phyloP scores from a whole-genome alignment of 1,140 invertebrate genomes.

The Carposina sasakii region DNA sequence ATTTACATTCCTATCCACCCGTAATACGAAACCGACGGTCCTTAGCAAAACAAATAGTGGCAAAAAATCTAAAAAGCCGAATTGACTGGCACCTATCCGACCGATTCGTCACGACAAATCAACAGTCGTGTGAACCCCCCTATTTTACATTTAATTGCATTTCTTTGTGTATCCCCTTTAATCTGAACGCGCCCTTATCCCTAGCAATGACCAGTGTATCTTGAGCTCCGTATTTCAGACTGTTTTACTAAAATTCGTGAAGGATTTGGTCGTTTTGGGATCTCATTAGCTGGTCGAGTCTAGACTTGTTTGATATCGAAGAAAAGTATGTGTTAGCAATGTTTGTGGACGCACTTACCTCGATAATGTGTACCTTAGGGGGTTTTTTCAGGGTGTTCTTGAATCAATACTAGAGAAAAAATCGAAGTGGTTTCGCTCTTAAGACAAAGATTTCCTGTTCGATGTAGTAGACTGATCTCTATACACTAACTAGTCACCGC shows the following conservation, averaged over 20 bases:
- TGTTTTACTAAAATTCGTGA: background rate
- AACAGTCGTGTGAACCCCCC: conserved; percentile 67
- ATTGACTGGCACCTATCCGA: conserved; percentile 41
- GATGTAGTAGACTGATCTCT: no score
- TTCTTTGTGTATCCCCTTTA: conserved; percentile 69
- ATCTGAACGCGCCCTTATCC: conserved; percentile 67
- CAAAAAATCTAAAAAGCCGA: conserved; percentile 39
- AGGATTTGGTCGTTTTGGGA: conserved; percentile 30
- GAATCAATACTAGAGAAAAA: no score
- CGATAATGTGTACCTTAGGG: conserved; percentile 46
- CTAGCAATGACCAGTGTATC: conserved; percentile 14
- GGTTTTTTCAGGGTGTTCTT: conserved; percentile 21
- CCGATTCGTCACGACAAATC: conserved; percentile 61
- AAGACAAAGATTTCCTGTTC: no score
- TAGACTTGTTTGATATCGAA: conserved; percentile 61
- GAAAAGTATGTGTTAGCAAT: conserved; percentile 54
- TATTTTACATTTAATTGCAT: conserved; percentile 73
- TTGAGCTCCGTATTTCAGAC: conserved; percentile 10
- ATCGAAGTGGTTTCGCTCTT: no score
- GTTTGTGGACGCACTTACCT: conserved; percentile 59
- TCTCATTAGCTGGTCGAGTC: conserved; percentile 21
- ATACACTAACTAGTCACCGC: no score
- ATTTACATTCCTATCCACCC: no score
- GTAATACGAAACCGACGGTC: conserved; percentile 12
- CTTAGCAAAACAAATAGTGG: conserved; percentile 29